Evolutionary conservation across 1,140 invertebrate species (phyloP), one percentile per base, ranked within the genome.

Genomic region (Drosophila arawakana): DNA sequence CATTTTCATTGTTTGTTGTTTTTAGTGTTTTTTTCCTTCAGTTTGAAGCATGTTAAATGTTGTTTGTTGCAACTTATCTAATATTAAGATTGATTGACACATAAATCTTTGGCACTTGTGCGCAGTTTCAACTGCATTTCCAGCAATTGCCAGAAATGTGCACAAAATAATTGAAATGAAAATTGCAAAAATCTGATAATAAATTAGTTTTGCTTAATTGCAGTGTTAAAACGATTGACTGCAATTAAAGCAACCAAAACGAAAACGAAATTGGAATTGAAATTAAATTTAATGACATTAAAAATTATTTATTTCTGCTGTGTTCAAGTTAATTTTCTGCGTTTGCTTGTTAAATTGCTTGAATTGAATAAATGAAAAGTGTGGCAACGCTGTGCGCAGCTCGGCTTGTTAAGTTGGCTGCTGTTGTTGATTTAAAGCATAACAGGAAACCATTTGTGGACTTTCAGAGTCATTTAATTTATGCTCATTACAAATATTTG

Each of bases 81-180:
- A 74, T 77, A 86, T 80, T 72, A 88, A 88, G 83, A 89, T 86
- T 86, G 86, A 86, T 88, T 74, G 68, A 67, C 77, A 39, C 69
- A 54, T 54, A 35, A 15, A 54, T 35, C 10, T 54, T 35, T 10
- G n/a, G n/a, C 34, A n/a, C 50, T 35, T 52, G 30, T 52, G 30
- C 11, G 11, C 10, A 34, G 34, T 52, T 52, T 8, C n/a, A 52
- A 52, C n/a, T 35, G 50, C n/a, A 9, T 15, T 8, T 35, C n/a
- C 13, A 54, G 15, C 18, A 21, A 21, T 21, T 21, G 34, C 30
- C 21, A 8, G 3, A 37, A 37, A 54, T 15, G 34, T 35, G 9
- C 8, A 35, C 50, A 15, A 50, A 35, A 35, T 37, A 54, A 35
- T 54, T 54, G n/a, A 35, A 9, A 5, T n/a, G 30, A 15, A 54